Evolutionary conservation across 1,140 invertebrate species (phyloP), one percentile per base, ranked within the genome.

Genomic region (Anoplophora glabripennis): DNA sequence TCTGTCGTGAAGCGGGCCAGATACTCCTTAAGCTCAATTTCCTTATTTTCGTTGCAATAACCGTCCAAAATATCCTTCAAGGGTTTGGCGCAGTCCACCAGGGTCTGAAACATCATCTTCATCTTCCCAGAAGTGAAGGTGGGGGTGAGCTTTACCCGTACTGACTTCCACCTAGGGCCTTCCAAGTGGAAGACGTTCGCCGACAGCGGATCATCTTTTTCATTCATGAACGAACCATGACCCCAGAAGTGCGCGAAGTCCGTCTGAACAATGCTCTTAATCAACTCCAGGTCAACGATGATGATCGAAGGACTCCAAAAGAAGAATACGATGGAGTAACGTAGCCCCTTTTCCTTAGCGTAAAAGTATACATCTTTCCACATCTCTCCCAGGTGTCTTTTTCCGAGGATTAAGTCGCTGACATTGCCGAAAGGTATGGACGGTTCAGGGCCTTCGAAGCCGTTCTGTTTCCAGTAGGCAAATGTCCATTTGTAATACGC

Each of bases 111-210:
- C 65, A 62, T 67, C 46, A 53, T 49, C 47, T 67, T 67, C 44
- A 64, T 59, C 41, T 64, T 62, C 0, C 60, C 54, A 8, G 45
- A 57, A 4, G 38, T 41, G 10, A 41, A 41, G 7, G 33, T 51
- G 7, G 28, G 48, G 11, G 48, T 51, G 14, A 51, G 35, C 48
- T 78, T 79, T 1, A 68, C 57, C 4, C 81, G 61, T 17, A 82
- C 47, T 7, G 69, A 67, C 46, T 64, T 76, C 82, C 81, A 83
- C 44, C 75, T 73, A 8, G 73, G 62, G 0, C 78, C 80, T 9
- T 72, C 62, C 15, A 79, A 41, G 14, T 69, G 64, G 40, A 76
- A 75, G 3, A 76, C 36, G 54, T 76, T 65, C 11, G 65, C 67
- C 2, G 67, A 63, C 9, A 76, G 55, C 0, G 75, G 75, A 47